A percentile compares a stretch with the other conserved stretches of the same genome.
Conservation (phyloP, 2,113 vertebrate genomes). For the Oplegnathus fasciatus region DNA sequence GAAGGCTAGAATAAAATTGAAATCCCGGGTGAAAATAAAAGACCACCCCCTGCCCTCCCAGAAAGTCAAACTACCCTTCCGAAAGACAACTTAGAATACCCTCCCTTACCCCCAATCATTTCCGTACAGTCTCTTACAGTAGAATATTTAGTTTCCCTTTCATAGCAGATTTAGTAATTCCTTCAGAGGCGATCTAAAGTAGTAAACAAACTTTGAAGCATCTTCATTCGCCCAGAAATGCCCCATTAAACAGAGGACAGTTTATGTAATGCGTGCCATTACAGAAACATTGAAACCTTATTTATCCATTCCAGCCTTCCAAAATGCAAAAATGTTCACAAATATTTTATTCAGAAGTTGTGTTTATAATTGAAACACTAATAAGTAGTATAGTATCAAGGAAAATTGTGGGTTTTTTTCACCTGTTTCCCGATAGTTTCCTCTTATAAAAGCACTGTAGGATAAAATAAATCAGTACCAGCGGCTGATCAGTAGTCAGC, state of each 20-base stretch:
- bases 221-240: background rate
- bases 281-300: background rate
- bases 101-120: background rate
- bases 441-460: slow-evolving; percentile 13
- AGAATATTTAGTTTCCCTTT: slow-evolving; percentile 14
- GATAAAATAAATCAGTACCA: slow-evolving; percentile 14
- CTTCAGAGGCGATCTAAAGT: background rate
- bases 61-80: background rate
- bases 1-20: background rate
- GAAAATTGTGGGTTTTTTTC: background rate
- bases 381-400: slow-evolving; percentile 23
- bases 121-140: background rate
- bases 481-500: slow-evolving; percentile 51
- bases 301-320: background rate
- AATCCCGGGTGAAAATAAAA: background rate
- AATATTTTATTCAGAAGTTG: slow-evolving; percentile 18
- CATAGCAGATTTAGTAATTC: background rate
- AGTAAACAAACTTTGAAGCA: background rate
- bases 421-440: background rate
- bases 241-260: background rate
- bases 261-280: background rate
- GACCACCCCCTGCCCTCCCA: background rate
- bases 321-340: background rate
- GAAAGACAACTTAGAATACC: background rate
- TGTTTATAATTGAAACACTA: slow-evolving; percentile 16